These are phyloP conservation scores for Tribolium freemani DNA, from an alignment of 2,888 invertebrate species.

Conservation along the genomic window DNA sequence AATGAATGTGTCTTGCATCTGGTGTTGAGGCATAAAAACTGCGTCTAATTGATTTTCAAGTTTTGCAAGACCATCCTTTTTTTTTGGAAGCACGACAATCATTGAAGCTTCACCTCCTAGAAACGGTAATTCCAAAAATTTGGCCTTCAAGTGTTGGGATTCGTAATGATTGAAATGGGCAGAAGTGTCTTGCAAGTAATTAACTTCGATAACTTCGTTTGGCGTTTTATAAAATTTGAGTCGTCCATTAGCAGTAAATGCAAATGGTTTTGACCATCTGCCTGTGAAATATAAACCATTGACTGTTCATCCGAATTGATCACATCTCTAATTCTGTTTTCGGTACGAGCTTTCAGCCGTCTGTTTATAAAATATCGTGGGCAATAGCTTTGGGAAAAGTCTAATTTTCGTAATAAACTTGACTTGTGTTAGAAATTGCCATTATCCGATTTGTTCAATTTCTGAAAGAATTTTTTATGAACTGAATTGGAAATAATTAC, in stretches of 20 bases:
- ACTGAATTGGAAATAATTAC: not conserved
- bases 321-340: conserved; percentile 60
- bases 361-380: conserved; percentile 59
- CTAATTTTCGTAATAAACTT: conserved; percentile 72
- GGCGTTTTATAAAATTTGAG: not conserved
- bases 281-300: conserved; percentile 56
- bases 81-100: conserved; percentile 7
- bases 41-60: not conserved
- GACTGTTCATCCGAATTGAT: conserved; percentile 47
- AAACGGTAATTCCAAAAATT: conserved; percentile 16
- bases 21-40: conserved; percentile 5
- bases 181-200: not conserved
- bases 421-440: conserved; percentile 66
- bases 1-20: not conserved
- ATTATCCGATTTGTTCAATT: not conserved
- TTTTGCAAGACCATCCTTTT: not conserved
- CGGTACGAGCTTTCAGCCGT: conserved; percentile 63
- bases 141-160: not conserved
- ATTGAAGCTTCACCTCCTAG: conserved; percentile 1
- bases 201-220: not conserved
- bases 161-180: not conserved
- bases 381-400: conserved; percentile 51
- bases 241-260: not conserved
- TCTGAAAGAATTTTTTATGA: conserved; percentile 26
- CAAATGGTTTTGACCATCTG: conserved; percentile 26